Percentiles rank a stretch among this genome's conserved stretches.
phyloP scores from a whole-genome alignment of 2,113 vertebrate genomes.

The Eclectus roratus region DNA sequence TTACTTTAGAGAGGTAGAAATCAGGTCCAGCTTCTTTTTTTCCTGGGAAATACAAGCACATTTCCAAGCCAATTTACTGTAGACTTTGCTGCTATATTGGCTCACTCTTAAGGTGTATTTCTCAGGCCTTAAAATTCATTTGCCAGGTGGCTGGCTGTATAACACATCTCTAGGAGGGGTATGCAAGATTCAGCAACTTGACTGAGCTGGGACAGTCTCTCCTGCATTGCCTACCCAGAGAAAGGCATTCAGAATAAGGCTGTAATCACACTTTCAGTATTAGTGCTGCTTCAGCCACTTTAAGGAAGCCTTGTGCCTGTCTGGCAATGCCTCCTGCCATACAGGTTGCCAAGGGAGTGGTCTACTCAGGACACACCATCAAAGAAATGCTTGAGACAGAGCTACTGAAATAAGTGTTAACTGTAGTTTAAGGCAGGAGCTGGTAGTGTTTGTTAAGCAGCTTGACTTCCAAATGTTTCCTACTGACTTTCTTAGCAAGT shows the following conservation, averaged over 20 bases:
- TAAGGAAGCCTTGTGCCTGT: background rate
- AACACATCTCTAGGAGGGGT: background rate
- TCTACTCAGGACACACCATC: background rate
- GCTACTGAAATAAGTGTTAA: background rate
- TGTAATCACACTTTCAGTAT: background rate
- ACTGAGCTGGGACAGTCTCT: background rate
- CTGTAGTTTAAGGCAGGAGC: background rate
- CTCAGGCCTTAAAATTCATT: background rate
- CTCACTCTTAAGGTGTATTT: background rate
- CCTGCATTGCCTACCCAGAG: background rate
- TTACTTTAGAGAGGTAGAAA: background rate
- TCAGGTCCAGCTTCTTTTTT: background rate
- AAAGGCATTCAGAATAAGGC: background rate
- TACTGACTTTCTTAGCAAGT: background rate
- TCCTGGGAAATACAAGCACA: background rate
- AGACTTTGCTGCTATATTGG: background rate
- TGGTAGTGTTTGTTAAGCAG: background rate
- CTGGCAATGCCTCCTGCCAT: background rate
- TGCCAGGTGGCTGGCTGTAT: background rate
- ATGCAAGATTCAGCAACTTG: background rate
- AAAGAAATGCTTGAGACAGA: background rate
- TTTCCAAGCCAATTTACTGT: background rate
- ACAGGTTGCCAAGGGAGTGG: background rate
- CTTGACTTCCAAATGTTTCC: background rate
- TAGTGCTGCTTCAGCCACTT: background rate